phyloP scores from a whole-genome alignment of 2,888 invertebrate genomes.

The Aphelenchoides bicaudatus region DNA sequence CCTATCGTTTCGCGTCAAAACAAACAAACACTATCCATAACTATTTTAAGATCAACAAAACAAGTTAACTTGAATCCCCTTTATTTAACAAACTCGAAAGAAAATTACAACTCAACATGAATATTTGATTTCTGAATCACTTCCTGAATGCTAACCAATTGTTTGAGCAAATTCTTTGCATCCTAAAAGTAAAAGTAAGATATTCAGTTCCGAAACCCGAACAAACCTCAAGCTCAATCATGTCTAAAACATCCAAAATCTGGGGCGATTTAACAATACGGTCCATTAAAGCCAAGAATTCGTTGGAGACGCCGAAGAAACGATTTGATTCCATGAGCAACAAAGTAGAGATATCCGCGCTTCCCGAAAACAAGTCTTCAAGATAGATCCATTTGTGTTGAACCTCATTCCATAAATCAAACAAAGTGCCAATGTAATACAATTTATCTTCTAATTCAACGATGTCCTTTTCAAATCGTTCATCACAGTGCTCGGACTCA shows the following conservation, averaged over 20 bases:
- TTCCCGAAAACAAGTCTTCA: slow-evolving; percentile 98
- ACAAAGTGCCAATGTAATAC: slow-evolving; percentile 91
- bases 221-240: slow-evolving; percentile 71
- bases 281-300: slow-evolving; percentile 97
- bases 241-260: slow-evolving; percentile 97
- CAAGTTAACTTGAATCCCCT: too few relatives aligned
- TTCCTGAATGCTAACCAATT: slow-evolving; percentile 89
- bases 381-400: slow-evolving; percentile 95
- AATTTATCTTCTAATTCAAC: slow-evolving; percentile 98
- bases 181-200: slow-evolving; percentile 25
- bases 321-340: slow-evolving; percentile 94
- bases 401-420: slow-evolving; percentile 99
- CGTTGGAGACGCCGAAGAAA: slow-evolving; percentile 83
- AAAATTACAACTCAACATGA: too few relatives aligned
- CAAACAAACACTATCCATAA: too few relatives aligned
- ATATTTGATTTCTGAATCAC: slow-evolving; percentile 99
- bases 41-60: too few relatives aligned
- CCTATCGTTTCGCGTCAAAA: too few relatives aligned
- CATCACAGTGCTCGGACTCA: too few relatives aligned
- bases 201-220: slow-evolving; percentile 61
- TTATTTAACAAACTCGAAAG: too few relatives aligned
- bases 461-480: slow-evolving; percentile 93
- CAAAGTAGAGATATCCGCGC: slow-evolving; percentile 88
- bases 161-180: slow-evolving; percentile 77
- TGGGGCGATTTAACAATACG: slow-evolving; percentile 92